A percentile compares a stretch with the other conserved stretches of the same genome.
Evolutionary conservation across 2,113 vertebrate species (phyloP).

Genomic region (Lycaon pictus): DNA sequence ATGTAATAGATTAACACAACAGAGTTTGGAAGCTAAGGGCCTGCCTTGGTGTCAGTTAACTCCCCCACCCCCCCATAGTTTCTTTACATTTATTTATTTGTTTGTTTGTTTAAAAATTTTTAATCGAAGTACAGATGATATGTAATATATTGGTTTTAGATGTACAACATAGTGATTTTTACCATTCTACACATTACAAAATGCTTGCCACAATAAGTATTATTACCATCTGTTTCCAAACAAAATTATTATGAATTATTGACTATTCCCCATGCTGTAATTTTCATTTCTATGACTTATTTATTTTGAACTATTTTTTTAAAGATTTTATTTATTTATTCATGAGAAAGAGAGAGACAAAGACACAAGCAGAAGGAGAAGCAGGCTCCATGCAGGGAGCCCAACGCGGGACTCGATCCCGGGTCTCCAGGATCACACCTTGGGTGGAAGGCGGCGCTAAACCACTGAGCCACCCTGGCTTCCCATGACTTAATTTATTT

Average conservation of each 20-base stretch:
- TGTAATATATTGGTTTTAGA: not conserved
- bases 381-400: too few species aligned
- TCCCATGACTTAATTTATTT: not conserved
- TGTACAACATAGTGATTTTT: not conserved
- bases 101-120: not conserved
- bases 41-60: not conserved
- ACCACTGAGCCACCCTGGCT: too few species aligned
- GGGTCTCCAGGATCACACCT: too few species aligned
- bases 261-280: not conserved
- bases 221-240: not conserved
- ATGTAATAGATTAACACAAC: not conserved
- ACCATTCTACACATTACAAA: not conserved
- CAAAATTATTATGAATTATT: not conserved
- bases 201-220: not conserved
- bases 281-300: not conserved
- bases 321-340: too few species aligned
- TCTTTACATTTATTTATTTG: not conserved
- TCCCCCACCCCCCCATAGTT: not conserved
- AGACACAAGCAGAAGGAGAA: too few species aligned
- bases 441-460: too few species aligned
- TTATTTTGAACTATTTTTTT: not conserved
- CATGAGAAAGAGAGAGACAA: too few species aligned
- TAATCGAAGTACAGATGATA: not conserved
- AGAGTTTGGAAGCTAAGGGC: not conserved
- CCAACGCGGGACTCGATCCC: too few species aligned